phyloP scores from a whole-genome alignment of 2,888 invertebrate genomes.

The Plebejus melissa region DNA sequence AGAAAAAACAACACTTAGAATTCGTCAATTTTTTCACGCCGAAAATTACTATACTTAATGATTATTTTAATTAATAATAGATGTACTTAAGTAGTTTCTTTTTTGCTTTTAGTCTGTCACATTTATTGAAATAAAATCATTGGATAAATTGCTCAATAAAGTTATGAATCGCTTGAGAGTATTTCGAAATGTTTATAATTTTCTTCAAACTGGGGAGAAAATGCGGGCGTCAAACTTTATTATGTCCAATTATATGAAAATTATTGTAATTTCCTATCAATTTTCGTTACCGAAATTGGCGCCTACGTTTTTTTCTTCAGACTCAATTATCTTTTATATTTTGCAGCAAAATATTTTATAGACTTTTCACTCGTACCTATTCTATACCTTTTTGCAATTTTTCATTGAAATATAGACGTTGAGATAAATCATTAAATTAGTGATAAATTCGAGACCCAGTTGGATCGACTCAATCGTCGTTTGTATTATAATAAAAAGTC shows the following conservation, averaged over 20 bases:
- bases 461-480: neutral
- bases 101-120: neutral
- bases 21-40: neutral
- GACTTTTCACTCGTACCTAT: neutral
- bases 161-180: neutral
- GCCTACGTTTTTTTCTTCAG: constrained; percentile 3
- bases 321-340: constrained; percentile 6
- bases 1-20: constrained; percentile 36
- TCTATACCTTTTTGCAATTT: neutral
- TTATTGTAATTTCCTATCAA: constrained; percentile 26
- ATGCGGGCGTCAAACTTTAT: constrained; percentile 15
- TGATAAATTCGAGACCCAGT: neutral
- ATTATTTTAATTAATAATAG: too few species aligned
- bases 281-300: constrained; percentile 22
- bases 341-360: neutral
- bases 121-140: neutral
- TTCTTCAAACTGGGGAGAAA: constrained; percentile 1
- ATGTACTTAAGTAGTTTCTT: too few species aligned
- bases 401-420: too few species aligned
- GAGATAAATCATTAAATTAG: neutral
- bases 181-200: neutral
- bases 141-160: neutral
- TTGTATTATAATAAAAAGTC: too few species aligned
- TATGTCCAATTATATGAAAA: constrained; percentile 19
- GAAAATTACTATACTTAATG: neutral